A percentile compares a stretch with the other conserved stretches of the same genome.
Conservation (phyloP, 2,113 vertebrate species). For the Rhagologus leucostigma region DNA sequence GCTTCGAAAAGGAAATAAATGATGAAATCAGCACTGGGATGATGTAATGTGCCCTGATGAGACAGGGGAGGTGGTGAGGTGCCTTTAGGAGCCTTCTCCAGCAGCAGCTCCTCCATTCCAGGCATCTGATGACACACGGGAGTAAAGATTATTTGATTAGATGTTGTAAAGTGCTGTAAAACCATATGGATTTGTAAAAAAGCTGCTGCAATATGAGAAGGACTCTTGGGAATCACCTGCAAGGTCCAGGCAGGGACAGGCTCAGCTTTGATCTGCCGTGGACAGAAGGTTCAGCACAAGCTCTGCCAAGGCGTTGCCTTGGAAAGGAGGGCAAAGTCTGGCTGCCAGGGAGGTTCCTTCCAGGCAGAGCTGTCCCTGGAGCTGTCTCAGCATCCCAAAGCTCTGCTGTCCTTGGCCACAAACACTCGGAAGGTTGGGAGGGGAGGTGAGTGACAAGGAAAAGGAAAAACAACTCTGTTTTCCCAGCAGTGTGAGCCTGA, state of each 20-base stretch:
- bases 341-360: not conserved
- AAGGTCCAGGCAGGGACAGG: not conserved
- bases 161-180: not conserved
- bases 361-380: not conserved
- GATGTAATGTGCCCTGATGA: fast-evolving
- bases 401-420: not conserved
- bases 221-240: not conserved
- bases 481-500: not conserved
- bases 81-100: not conserved
- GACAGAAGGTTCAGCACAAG: not conserved
- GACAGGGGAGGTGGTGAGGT: not conserved
- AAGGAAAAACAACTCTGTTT: not conserved
- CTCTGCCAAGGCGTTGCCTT: not conserved
- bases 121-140: not conserved
- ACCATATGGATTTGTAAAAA: not conserved
- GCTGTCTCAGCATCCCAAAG: not conserved
- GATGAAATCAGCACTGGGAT: not conserved
- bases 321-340: not conserved
- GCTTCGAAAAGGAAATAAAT: not conserved
- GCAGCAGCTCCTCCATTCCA: not conserved
- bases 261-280: not conserved
- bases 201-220: not conserved
- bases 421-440: not conserved
- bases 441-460: not conserved
- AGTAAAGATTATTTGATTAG: not conserved